These are phyloP conservation scores for Fulmarus glacialis DNA, from an alignment of 2,113 vertebrate species.

Conservation along the genomic window DNA sequence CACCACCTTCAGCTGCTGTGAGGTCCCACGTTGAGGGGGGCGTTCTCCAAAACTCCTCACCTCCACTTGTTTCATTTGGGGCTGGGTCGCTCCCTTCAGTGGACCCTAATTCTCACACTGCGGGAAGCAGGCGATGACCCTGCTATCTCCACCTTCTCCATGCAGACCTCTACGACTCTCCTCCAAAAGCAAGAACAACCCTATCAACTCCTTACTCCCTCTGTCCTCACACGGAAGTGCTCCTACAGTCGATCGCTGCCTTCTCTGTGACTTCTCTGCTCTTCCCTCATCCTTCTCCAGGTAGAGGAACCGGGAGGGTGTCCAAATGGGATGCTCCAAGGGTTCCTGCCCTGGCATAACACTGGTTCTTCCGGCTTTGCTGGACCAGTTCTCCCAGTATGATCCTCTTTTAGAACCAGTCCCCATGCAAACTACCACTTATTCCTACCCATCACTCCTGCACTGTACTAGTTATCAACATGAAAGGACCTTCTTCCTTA, in stretches of 20 bases:
- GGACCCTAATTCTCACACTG: neutral
- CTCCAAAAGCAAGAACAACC: neutral
- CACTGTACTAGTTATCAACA: neutral
- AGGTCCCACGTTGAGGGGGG: fast-evolving
- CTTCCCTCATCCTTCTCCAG: neutral
- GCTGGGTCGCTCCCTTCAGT: neutral
- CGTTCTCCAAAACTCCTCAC: neutral
- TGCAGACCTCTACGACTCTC: neutral
- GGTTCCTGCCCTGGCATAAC: neutral
- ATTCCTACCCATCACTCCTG: neutral
- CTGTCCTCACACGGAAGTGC: neutral
- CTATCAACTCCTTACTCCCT: neutral
- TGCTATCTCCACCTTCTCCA: neutral
- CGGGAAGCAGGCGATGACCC: fast-evolving
- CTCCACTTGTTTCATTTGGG: neutral
- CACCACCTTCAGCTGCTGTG: neutral
- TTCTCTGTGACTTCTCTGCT: neutral
- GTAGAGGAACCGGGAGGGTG: neutral
- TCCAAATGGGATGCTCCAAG: neutral
- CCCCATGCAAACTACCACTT: neutral
- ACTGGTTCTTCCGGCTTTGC: neutral
- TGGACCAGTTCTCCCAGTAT: neutral
- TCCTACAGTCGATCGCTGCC: fast-evolving
- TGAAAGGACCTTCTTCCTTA: neutral
- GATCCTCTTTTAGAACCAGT: neutral